Base-by-base conservation (phyloP, 2,797 vertebrate species). In the Cirrhinus molitorella region DNA sequence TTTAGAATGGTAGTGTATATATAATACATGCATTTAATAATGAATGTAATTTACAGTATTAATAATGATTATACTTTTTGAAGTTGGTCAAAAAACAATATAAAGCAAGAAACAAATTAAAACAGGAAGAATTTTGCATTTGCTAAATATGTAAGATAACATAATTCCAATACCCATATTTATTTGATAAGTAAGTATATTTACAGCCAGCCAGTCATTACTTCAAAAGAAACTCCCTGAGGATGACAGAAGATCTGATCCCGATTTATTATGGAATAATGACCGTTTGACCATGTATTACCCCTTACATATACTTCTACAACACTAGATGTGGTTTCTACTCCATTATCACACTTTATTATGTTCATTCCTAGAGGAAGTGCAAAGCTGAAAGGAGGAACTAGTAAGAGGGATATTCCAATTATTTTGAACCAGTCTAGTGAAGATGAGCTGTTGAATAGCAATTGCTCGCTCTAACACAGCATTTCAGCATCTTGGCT, bases 361-460 rank as follows among this genome's bases (percentile, higher is more conserved):
- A 34, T 11, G 37, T 17, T 76, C 0, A 59, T 43, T 76, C 53
- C 73, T 59, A 75, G 40, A 47, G 31, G 21, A 31, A 51, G 40
- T 57, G 28, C 49, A 49, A 63, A 53, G 19, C n/a, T 66, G 17
- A 55, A 79, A 61, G 25, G 57, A 47, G 34, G 10, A 61, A 34
- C 37, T n/a, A 71, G 66, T 45, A 47, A 79, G 43, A 40, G 21
- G 49, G 55, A 31, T 47, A 17, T 85, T 74, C n/a, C 40, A 84
- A 66, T 79, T 61, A 70, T 66, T 78, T 55, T 43, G 23, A 79
- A 80, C 21, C 43, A 63, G 71, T 55, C 63, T 55, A 71, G 63
- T 53, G 57, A 75, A 81, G 77, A 82, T 63, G 63, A 84, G 73
- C 73, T 47, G 31, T 68, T 81, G 74, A 82, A 76, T 6, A 21